These are phyloP conservation scores for Rhinatrema bivittatum DNA, from an alignment of 2,797 vertebrate genomes.

Conservation along the genomic window DNA sequence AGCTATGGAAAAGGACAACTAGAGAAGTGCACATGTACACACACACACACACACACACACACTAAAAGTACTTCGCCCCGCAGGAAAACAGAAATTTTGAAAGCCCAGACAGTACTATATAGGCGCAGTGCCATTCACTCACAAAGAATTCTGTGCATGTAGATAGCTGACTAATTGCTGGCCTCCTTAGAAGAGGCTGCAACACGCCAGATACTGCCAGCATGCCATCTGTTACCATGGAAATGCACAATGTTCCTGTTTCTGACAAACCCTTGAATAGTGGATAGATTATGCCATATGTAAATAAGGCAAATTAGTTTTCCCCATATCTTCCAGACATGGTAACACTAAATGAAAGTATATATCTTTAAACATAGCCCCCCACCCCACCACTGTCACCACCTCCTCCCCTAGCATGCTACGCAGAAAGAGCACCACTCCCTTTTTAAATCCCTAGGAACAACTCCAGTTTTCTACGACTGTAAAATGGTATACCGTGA, in stretches of 20 bases:
- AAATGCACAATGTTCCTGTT: slow-evolving; percentile 78
- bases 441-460: no score
- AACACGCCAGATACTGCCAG: slow-evolving; percentile 79
- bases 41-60: slow-evolving; percentile 61
- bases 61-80: slow-evolving; percentile 68
- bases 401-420: slow-evolving; percentile 18
- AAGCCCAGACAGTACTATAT: slow-evolving; percentile 72
- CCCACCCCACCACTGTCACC: no score
- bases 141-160: slow-evolving; percentile 76
- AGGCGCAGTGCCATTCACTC: slow-evolving; percentile 71
- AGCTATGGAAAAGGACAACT: slow-evolving; percentile 60
- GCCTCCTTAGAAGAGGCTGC: slow-evolving; percentile 76
- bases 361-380: slow-evolving; percentile 66
- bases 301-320: slow-evolving; percentile 83
- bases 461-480: slow-evolving; percentile 38
- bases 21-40: no score
- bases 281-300: slow-evolving; percentile 78
- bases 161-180: slow-evolving; percentile 81
- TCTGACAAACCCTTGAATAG: slow-evolving; percentile 77
- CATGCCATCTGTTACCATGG: slow-evolving; percentile 84
- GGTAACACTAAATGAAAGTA: slow-evolving; percentile 72
- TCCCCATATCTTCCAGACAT: slow-evolving; percentile 74
- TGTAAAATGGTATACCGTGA: slow-evolving; percentile 37
- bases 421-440: slow-evolving; percentile 15
- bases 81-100: slow-evolving; percentile 74